A percentile compares a stretch with the other conserved stretches of the same genome.
Conservation (phyloP, 2,888 invertebrate species). For the Nephrotoma flavescens region DNA sequence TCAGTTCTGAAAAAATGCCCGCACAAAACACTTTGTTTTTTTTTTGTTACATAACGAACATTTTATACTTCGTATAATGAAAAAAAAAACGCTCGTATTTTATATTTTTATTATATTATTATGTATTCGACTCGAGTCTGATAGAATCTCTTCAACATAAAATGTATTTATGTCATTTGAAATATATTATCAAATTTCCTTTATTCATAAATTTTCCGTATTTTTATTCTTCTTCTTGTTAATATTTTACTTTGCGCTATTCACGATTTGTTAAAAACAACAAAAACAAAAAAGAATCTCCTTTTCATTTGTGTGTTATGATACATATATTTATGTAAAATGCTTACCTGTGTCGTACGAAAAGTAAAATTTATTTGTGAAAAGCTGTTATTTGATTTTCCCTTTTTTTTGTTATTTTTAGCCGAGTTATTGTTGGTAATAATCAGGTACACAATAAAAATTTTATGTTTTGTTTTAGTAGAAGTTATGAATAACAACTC, state of each 20-base stretch:
- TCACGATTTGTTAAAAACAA: background rate
- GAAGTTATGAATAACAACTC: background rate
- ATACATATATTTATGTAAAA: background rate
- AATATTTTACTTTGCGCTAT: background rate
- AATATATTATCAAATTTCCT: background rate
- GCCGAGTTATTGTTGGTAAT: background rate
- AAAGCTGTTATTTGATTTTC: background rate
- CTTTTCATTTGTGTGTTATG: background rate
- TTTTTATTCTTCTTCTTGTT: background rate
- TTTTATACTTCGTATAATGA: background rate
- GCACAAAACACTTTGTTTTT: background rate
- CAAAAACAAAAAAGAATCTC: background rate
- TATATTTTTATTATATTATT: background rate
- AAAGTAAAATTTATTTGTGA: background rate
- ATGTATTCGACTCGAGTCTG: background rate
- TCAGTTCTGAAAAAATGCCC: background rate
- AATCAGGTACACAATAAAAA: background rate
- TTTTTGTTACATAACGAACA: background rate
- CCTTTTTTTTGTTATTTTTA: background rate
- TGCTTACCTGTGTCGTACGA: background rate
- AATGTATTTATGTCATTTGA: background rate
- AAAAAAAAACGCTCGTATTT: background rate
- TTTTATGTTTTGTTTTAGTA: background rate
- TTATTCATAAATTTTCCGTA: background rate
- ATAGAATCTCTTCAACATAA: background rate